Evolutionary conservation across 2,888 invertebrate species (phyloP).

Genomic region (Ferrisia virgata): DNA sequence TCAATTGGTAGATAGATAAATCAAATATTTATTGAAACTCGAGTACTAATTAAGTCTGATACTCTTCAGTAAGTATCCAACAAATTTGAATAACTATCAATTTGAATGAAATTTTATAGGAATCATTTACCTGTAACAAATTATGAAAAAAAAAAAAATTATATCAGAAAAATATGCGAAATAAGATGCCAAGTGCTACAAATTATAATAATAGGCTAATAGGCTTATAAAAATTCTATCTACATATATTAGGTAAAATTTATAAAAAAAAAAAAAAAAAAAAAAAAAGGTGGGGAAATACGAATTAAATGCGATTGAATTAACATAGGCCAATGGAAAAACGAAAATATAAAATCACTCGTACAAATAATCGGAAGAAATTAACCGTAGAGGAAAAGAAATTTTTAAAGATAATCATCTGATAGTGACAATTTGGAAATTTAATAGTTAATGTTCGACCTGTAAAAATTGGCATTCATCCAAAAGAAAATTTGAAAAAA

Average conservation of each 20-base stretch:
- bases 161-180: too few species aligned
- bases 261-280: neutral
- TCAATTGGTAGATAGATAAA: too few species aligned
- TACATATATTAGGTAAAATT: too few species aligned
- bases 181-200: too few species aligned
- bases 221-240: too few species aligned
- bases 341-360: neutral
- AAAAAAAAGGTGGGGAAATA: neutral
- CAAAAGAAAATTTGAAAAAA: conserved; percentile 28
- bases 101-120: too few species aligned
- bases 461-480: neutral
- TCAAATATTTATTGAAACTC: too few species aligned
- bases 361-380: neutral
- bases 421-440: conserved; percentile 41
- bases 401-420: conserved; percentile 36
- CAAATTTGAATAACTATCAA: too few species aligned
- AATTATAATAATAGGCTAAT: too few species aligned
- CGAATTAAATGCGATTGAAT: neutral
- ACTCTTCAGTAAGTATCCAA: too few species aligned
- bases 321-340: neutral
- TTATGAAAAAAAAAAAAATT: neutral
- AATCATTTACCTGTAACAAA: neutral
- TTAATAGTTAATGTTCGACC: conserved; percentile 40
- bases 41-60: too few species aligned
- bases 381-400: conserved; percentile 23